Evolutionary conservation across 1,140 invertebrate genomes (phyloP), one percentile per base, ranked within the genome.

Genomic region (Lordiphosa collinella): DNA sequence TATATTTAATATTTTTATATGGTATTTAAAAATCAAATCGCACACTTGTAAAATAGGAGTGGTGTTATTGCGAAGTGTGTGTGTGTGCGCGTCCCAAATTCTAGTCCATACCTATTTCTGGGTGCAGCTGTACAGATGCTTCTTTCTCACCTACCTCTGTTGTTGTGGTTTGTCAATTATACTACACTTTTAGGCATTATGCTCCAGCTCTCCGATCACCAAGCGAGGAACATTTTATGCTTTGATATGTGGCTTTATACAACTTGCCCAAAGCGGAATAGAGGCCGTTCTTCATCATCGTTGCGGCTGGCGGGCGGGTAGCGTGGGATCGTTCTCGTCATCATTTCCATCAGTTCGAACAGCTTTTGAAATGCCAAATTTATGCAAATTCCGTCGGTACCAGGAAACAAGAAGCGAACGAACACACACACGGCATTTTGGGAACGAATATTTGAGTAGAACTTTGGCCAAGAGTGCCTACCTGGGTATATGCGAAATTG

Each of bases 281-380:
- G 32, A 25, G 44, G 37, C 36, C 18, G 53, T 51, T 67, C 68
- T 63, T 68, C 54, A 67, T 74, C 69, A 74, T 74, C 67, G 62
- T 67, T 53, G 41, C 11, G 12, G 11, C 6, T 13, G 41, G 36
- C 9, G 48, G n/a, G n/a, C n/a, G n/a, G n/a, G n/a, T 46, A 38
- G 59, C 52, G 34, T 47, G 61, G 48, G 25, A 16, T 49, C 32
- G 56, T 13, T 71, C 68, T 64, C 64, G 55, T 74, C 75, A 80
- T 79, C 75, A 74, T 74, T 80, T 80, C 75, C 69, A 80, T 80
- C 69, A 79, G 75, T 58, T 52, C 69, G 75, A 73, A 80, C 69
- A 74, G 75, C 76, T 80, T 78, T 78, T 69, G 70, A 80, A 79
- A 79, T 79, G 65, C 76, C 69, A 80, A 79, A 80, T 79, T 79